Base-by-base conservation (phyloP, 2,797 vertebrate genomes). In the Myotis daubentonii region DNA sequence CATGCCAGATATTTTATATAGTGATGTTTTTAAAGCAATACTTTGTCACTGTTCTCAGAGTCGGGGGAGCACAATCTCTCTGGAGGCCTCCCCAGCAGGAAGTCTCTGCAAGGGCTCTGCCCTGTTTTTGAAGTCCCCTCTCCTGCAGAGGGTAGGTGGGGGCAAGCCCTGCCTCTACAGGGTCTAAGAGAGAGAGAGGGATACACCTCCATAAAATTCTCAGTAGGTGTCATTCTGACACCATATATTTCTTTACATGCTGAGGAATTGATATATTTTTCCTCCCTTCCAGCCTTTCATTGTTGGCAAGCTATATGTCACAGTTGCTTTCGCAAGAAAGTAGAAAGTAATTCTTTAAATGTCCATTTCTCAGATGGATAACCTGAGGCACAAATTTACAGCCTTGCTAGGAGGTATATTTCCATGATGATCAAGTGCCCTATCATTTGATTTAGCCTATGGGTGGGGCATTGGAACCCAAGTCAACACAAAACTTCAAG, bases 381-480 rank as follows among this genome's bases (percentile, higher is more conserved):
- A 38, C 28, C 8, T 0, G 66, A 62, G 36, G 22, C 47, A 51
- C 8, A 30, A 13, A 78, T 51, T 12, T 33, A 25, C n/a, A 78
- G 17, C 25, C 49, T 86, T 51, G 78, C 41, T 30, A 15, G 17
- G 2, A 30, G 36, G 11, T 28, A 2, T 2, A 2, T 72, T 72
- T 62, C 51, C 38, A 0, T 9, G 20, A 22, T 25, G 41, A 22
- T 13, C 8, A 36, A 62, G 30, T 13, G 87, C 3, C 30, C 5
- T 2, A 3, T 72, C 30, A 7, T 36, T 66, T 28, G 47, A 1
- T 4, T 10, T 15, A 89, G 20, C n/a, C 71, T 1, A 3, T 1
- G 6, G 19, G 6, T 11, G 3, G 36, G 41, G 3, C 4, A 0
- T 11, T 2, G 1, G 19, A 22, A 33, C 74, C 20, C 28, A 28